phyloP scores from a whole-genome alignment of 2,113 vertebrate genomes.

The Dermatemys mawii region DNA sequence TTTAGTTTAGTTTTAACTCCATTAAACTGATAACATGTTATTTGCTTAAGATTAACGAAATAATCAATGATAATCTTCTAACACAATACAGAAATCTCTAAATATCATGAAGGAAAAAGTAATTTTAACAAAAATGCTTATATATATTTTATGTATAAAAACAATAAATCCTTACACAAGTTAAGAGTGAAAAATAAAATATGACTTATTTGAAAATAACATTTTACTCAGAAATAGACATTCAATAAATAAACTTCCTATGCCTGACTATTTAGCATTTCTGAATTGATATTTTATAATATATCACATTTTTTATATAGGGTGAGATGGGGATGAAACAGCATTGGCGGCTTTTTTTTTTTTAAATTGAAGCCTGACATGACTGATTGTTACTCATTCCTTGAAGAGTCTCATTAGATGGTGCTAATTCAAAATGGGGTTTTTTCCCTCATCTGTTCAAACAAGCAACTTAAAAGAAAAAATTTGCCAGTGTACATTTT shows the following conservation, averaged over 20 bases:
- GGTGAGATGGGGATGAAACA: neutral
- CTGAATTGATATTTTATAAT: neutral
- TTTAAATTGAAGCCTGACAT: neutral
- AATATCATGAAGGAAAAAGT: neutral
- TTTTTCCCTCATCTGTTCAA: neutral
- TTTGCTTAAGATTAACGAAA: constrained; percentile 63
- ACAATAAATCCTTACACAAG: neutral
- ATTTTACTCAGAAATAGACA: neutral
- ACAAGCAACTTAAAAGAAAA: neutral
- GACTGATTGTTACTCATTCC: neutral
- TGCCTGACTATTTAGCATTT: neutral
- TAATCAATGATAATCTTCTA: constrained; percentile 52
- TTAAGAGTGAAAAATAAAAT: neutral
- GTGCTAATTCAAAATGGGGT: neutral
- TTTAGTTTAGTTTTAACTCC: constrained; percentile 70
- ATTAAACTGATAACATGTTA: constrained; percentile 73
- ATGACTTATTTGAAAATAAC: neutral
- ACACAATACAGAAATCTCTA: constrained; percentile 40
- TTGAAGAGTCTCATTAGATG: neutral
- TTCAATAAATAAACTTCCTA: neutral
- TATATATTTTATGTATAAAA: neutral
- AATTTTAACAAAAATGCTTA: neutral
- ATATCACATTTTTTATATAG: neutral
- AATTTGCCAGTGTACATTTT: neutral
- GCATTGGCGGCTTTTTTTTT: neutral